Evolutionary conservation across 1,140 invertebrate genomes (phyloP), one percentile per base, ranked within the genome.

Genomic region (Melitaea cinxia): DNA sequence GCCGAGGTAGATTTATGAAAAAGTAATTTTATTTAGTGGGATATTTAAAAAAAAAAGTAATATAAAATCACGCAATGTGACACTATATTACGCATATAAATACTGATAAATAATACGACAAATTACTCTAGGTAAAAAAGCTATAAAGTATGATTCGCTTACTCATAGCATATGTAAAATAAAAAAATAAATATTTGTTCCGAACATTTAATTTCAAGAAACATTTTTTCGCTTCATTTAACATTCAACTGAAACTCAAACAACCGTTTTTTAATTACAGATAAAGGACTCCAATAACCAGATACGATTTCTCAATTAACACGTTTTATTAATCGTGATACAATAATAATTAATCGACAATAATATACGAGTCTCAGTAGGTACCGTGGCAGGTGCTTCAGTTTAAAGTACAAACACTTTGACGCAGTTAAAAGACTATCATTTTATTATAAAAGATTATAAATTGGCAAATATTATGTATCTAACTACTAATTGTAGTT

Each of bases 291-390:
- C 45, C 15, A 42, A 45, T 57, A 28, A 17, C 49, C 21, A 54
- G 50, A 62, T 62, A 57, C n/a, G 55, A 72, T 72, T 59, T 70
- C 47, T 66, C 63, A 65, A 71, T 71, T 74, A 71, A 65, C 56
- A 65, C 52, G 62, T 52, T 64, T 69, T 68, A 77, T 75, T 71
- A 78, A 75, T 68, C 75, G 73, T 67, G 59, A 74, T 68, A 55
- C 56, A 65, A 49, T 69, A 66, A 74, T 78, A 64, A 30, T 24
- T 45, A 70, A 81, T 75, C 66, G 62, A 53, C 70, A 73, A 72
- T 69, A 73, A 69, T 61, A 65, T 75, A 70, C 75, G 70, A 75
- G 71, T 23, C 6, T 23, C n/a, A n/a, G n/a, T n/a, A n/a, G n/a
- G n/a, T 47, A 47, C 23, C 10, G 42, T 47, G 42, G 75, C 78